Base-by-base conservation (phyloP, 2,888 invertebrate species). In the Microctonus brassicae region DNA sequence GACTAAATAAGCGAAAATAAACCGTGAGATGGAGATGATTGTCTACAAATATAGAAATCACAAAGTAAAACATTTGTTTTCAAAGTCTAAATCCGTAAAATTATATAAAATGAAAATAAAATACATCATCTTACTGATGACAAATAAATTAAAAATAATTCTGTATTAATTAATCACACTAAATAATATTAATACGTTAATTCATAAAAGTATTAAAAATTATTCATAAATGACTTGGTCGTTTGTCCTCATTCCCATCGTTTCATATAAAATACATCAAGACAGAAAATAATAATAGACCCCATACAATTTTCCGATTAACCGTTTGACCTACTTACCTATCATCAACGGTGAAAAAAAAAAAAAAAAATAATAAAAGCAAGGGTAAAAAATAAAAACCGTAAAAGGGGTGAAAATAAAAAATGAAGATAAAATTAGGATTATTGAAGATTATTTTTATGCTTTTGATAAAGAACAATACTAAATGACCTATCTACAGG, bases 241-340 rank as follows among this genome's bases (percentile, higher is more conserved):
- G n/a, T n/a, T n/a, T n/a, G n/a, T n/a, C n/a, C n/a, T n/a, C n/a
- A n/a, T n/a, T n/a, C n/a, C n/a, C n/a, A n/a, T n/a, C n/a, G n/a
- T n/a, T n/a, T n/a, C n/a, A n/a, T n/a, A 29, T 29, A 29, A 5
- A 29, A 29, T 29, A 47, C 17, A 55, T 2, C 9, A 11, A 13
- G 24, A 10, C 2, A 26, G 26, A 34, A 10, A 53, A 22, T 53
- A 55, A 65, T 65, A 55, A 52, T 55, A 33, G 53, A 34, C 33
- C 34, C 20, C 36, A 55, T 53, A 52, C 53, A 53, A 34, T 55
- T 22, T 65, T 34, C 65, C 53, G 36, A 65, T 68, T 20, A 68
- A 29, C 60, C 47, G 26, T 61, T 60, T 60, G 69, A 69, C 69
- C 68, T 61, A 69, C 26, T 69, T 69, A 17, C 29, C 22, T 24